These are phyloP conservation scores for Escarpia spicata DNA, from an alignment of 2,888 invertebrate genomes.

Conservation along the genomic window DNA sequence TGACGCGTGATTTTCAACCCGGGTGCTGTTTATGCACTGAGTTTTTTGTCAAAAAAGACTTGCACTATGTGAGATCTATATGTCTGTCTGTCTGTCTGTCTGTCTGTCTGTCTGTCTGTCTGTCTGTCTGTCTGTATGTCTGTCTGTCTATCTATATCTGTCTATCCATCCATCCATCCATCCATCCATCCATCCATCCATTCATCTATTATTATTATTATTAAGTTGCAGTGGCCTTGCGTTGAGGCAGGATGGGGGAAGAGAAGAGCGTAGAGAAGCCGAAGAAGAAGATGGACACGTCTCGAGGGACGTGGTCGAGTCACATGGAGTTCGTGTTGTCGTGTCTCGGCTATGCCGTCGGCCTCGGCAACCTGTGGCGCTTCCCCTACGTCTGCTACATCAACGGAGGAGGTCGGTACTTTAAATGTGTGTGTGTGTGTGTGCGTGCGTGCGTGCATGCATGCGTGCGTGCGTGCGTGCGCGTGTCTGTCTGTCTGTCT, in stretches of 20 bases:
- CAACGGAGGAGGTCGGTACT: slow-evolving; percentile 18
- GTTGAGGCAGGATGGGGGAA: not conserved
- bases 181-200: too few species aligned
- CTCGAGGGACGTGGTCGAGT: not conserved
- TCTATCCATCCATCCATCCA: too few species aligned
- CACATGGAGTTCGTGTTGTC: slow-evolving; percentile 20
- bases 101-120: too few species aligned
- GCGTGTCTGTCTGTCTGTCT: not conserved
- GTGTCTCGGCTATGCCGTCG: slow-evolving; percentile 21
- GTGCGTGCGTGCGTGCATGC: not conserved
- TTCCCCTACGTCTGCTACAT: slow-evolving; percentile 19
- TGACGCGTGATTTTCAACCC: not conserved
- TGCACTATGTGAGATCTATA: too few species aligned
- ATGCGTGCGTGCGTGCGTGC: not conserved
- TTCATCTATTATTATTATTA: too few species aligned
- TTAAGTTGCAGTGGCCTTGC: not conserved
- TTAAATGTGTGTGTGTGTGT: not conserved
- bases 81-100: too few species aligned
- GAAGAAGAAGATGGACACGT: not conserved
- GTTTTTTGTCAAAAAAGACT: too few species aligned
- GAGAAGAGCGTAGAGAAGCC: not conserved
- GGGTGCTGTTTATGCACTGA: too few species aligned
- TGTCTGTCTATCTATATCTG: too few species aligned
- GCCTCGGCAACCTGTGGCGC: slow-evolving; percentile 19
- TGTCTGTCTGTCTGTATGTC: too few species aligned